phyloP scores from a whole-genome alignment of 2,797 vertebrate genomes.

The Hydrocynus forskahlii region DNA sequence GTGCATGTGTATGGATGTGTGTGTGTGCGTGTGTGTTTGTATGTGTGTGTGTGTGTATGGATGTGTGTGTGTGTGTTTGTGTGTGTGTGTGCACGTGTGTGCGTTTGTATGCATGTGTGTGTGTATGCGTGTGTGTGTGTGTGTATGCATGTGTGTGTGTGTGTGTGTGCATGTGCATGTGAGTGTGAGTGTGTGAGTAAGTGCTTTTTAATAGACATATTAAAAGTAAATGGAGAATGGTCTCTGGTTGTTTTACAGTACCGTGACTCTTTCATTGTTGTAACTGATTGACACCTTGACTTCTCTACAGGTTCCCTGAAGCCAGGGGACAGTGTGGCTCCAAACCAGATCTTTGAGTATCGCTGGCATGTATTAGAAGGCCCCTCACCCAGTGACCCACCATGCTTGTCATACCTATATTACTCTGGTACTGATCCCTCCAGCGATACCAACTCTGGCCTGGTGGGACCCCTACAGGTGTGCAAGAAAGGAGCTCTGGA shows the following conservation, averaged over 20 bases:
- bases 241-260: not conserved
- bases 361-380: constrained; percentile 81
- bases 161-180: no score
- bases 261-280: not conserved
- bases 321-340: constrained; percentile 75
- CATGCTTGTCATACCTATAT: constrained; percentile 83
- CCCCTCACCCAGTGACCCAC: constrained; percentile 75
- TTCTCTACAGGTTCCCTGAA: constrained; percentile 60
- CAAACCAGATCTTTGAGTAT: constrained; percentile 78
- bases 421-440: constrained; percentile 80
- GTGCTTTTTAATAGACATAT: no score
- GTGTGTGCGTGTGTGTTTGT: no score
- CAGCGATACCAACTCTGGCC: constrained; percentile 82
- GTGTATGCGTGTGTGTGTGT: constrained; percentile 1
- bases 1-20: no score
- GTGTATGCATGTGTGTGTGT: no score
- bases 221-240: not conserved
- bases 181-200: no score
- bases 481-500: constrained; percentile 77
- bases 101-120: no score
- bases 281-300: not conserved
- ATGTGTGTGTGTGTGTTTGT: no score
- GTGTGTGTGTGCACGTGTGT: no score
- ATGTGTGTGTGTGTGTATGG: no score
- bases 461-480: constrained; percentile 82